phyloP scores from a whole-genome alignment of 2,797 vertebrate species.

The Myotis myotis region DNA sequence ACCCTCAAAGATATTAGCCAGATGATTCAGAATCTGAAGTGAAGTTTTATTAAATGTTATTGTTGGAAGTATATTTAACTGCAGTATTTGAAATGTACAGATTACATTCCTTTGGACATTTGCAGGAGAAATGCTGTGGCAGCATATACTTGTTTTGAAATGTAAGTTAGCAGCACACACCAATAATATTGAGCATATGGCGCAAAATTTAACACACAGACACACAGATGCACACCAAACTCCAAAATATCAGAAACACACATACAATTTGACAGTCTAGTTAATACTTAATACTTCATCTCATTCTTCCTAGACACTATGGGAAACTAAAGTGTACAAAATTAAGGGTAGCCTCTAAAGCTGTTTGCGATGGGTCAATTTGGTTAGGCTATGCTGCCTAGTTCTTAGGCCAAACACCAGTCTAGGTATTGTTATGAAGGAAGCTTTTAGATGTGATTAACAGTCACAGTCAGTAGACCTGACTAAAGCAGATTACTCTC shows the following conservation, averaged over 20 bases:
- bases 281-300: neutral
- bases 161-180: neutral
- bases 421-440: neutral
- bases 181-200: neutral
- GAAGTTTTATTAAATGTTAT: neutral
- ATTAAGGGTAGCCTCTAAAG: neutral
- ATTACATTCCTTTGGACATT: neutral
- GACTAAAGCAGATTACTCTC: neutral
- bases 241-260: neutral
- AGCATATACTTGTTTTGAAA: slow-evolving; percentile 18
- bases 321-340: slow-evolving; percentile 4
- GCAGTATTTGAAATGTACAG: neutral
- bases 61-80: neutral
- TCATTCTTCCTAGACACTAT: neutral
- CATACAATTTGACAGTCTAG: neutral
- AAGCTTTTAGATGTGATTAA: slow-evolving; percentile 2
- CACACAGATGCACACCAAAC: neutral
- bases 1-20: neutral
- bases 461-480: neutral
- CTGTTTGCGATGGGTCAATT: neutral
- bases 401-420: neutral
- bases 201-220: neutral
- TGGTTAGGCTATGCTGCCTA: neutral
- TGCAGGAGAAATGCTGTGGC: neutral
- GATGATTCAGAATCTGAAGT: slow-evolving; percentile 9